Conservation (phyloP, 2,113 vertebrate species). For the Picathartes gymnocephalus region DNA sequence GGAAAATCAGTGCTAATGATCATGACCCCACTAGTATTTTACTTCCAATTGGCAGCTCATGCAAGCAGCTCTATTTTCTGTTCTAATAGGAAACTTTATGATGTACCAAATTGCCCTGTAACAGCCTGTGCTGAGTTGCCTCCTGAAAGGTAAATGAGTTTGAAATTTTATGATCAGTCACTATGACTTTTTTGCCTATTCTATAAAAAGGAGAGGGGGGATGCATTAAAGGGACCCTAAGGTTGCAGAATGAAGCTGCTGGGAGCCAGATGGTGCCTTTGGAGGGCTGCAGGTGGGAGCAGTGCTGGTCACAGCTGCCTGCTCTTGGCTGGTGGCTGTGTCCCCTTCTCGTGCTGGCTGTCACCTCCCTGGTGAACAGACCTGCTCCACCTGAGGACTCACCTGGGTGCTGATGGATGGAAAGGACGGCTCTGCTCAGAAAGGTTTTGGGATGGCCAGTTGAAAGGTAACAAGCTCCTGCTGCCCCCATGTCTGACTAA, state of each 20-base stretch:
- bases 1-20: conserved; percentile 20
- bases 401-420: too few relatives aligned
- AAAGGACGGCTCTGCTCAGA: too few relatives aligned
- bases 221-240: not conserved
- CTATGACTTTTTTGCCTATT: conserved; percentile 3
- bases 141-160: conserved; percentile 58
- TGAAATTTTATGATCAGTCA: conserved; percentile 45
- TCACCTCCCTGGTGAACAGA: not conserved
- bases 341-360: not conserved
- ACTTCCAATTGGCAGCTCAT: conserved; percentile 59
- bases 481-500: too few relatives aligned
- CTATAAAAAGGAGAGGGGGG: not conserved
- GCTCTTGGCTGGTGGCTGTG: fast-evolving
- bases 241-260: not conserved
- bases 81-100: conserved; percentile 57
- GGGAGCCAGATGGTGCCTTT: not conserved
- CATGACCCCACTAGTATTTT: conserved; percentile 3
- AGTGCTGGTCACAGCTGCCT: not conserved
- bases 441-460: too few relatives aligned
- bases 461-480: too few relatives aligned
- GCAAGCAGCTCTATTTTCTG: conserved; percentile 40
- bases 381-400: not conserved
- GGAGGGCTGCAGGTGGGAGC: not conserved
- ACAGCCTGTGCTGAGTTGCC: conserved; percentile 17
- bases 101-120: conserved; percentile 54